Conservation (phyloP, 2,888 invertebrate genomes). For the Tetragonisca angustula region DNA sequence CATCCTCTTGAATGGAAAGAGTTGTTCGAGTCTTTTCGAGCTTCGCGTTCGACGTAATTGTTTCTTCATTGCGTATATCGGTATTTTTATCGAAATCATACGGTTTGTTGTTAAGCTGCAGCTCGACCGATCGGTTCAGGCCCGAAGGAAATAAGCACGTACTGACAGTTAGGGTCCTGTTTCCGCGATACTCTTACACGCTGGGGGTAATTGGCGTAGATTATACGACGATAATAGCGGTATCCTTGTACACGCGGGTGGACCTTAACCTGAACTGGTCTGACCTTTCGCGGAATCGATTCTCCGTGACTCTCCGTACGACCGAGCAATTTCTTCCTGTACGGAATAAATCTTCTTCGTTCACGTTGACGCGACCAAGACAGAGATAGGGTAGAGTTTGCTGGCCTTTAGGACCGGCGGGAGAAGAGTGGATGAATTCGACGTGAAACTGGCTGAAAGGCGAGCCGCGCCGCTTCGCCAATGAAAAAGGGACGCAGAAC, state of each 20-base stretch:
- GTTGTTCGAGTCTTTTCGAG: too few species aligned
- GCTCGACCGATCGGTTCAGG: neutral
- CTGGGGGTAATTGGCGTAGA: slow-evolving; percentile 70
- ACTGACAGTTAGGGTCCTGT: slow-evolving; percentile 69
- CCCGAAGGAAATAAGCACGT: slow-evolving; percentile 62
- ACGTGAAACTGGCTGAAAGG: slow-evolving; percentile 32
- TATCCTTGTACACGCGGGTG: slow-evolving; percentile 66
- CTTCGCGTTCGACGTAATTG: neutral
- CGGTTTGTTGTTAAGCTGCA: slow-evolving; percentile 49
- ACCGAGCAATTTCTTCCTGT: slow-evolving; percentile 68
- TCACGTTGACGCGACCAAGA: slow-evolving; percentile 35
- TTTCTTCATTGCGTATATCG: neutral
- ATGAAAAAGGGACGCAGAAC: slow-evolving; percentile 46
- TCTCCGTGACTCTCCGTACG: slow-evolving; percentile 68
- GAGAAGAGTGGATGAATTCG: slow-evolving; percentile 16
- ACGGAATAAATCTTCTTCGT: slow-evolving; percentile 68
- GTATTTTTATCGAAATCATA: slow-evolving; percentile 31
- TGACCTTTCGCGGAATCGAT: slow-evolving; percentile 72
- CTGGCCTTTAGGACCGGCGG: neutral
- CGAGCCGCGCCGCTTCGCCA: slow-evolving; percentile 28
- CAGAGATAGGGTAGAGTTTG: neutral
- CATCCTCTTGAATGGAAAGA: too few species aligned
- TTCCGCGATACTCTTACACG: slow-evolving; percentile 64
- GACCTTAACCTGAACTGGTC: slow-evolving; percentile 66
- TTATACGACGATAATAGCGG: slow-evolving; percentile 71